These are phyloP conservation scores for Natator depressus DNA, from an alignment of 2,113 vertebrate species.

Conservation along the genomic window DNA sequence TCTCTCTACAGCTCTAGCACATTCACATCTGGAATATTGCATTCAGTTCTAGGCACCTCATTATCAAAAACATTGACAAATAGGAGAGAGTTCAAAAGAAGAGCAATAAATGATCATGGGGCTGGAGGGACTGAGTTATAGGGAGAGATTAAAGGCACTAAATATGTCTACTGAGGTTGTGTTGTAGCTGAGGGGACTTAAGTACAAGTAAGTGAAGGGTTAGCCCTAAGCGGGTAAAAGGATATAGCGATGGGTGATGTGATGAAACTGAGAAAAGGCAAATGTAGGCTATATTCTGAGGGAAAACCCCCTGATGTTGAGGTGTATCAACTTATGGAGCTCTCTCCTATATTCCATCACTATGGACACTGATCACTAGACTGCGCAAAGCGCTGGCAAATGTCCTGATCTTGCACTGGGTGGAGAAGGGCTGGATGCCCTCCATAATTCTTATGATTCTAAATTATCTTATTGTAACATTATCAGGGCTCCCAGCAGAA, in stretches of 20 bases:
- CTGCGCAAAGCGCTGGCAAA: neutral
- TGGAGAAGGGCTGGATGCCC: neutral
- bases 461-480: slow-evolving; percentile 15
- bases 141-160: slow-evolving; percentile 18
- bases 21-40: neutral
- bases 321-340: neutral
- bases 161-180: neutral
- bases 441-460: neutral
- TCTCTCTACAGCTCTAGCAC: neutral
- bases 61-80: neutral
- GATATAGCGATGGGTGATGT: neutral
- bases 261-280: neutral
- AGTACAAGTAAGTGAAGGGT: neutral
- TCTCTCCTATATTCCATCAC: neutral
- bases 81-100: slow-evolving; percentile 30
- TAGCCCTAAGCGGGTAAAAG: neutral
- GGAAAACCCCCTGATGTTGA: neutral
- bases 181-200: neutral
- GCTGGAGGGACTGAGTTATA: neutral
- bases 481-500: slow-evolving; percentile 8
- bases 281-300: neutral
- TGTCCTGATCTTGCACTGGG: neutral
- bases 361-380: neutral
- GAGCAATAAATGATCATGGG: neutral
- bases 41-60: neutral